Evolutionary conservation across 1,140 invertebrate species (phyloP).

Genomic region (Drosophila yakuba): DNA sequence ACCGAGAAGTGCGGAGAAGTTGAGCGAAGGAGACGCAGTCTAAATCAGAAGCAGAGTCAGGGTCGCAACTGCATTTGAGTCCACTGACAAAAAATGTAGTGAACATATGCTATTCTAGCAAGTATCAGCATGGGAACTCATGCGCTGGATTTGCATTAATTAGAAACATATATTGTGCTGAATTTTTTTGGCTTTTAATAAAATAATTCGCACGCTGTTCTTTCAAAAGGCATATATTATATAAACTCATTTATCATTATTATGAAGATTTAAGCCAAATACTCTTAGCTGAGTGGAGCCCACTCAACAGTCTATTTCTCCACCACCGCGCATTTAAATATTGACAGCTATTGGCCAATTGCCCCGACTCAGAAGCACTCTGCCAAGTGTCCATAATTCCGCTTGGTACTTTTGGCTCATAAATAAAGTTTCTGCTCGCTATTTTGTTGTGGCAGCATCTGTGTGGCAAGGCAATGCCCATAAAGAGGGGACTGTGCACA

Average conservation of each 20-base stretch:
- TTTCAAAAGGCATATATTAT: no score
- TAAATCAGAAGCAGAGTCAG: constrained; percentile 45
- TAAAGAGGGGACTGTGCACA: constrained; percentile 39
- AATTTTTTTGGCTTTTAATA: no score
- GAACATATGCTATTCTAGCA: no score
- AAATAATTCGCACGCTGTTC: no score
- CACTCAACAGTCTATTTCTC: not conserved
- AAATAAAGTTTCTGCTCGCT: constrained; percentile 62
- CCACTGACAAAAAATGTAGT: not conserved
- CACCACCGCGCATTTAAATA: constrained; percentile 58
- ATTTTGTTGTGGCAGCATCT: constrained; percentile 41
- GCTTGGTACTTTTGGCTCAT: constrained; percentile 54
- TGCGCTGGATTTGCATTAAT: not conserved
- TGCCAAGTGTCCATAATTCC: constrained; percentile 69
- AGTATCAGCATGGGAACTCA: no score
- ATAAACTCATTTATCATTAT: not conserved
- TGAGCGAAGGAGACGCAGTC: not conserved
- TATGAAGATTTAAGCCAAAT: not conserved
- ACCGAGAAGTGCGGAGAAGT: not conserved
- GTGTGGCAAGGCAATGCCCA: constrained; percentile 25
- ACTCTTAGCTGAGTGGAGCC: not conserved
- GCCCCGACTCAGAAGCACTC: constrained; percentile 47
- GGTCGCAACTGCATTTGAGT: constrained; percentile 36
- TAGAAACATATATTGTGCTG: no score
- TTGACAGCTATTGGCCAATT: constrained; percentile 81